Base-by-base conservation (phyloP, 2,888 invertebrate genomes). In the Stomorhina lunata region DNA sequence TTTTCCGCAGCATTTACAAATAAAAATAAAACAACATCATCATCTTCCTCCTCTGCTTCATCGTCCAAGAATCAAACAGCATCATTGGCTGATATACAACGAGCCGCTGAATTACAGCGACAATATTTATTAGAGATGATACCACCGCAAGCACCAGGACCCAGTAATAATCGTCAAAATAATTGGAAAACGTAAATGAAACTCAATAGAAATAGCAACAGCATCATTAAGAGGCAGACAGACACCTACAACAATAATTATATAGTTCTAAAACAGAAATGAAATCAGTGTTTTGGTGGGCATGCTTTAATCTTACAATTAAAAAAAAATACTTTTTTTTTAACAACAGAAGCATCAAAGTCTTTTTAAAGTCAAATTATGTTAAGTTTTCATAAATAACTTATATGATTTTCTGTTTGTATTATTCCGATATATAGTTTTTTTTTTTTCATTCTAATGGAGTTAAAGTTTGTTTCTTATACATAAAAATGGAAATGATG, bases 61-160 rank as follows among this genome's bases (percentile, higher is more conserved):
- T 78, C 86, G 53, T 87, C 90, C 55, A 90, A 90, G 76, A 91
- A 88, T 81, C 90, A 89, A 85, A 86, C 89, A 15, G 87, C 87
- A 61, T 91, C 88, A 86, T 91, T 95, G 88, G 95, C 95, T 0
- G 97, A 97, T 86, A 93, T 97, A 90, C 97, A 96, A 90, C 94
- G 96, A 85, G 96, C 96, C 80, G 96, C 96, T 4, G 96, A 97
- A 90, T 92, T 97, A 84, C 98, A 98, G 92, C 93, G 98, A 75
- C 98, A 98, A 92, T 98, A 98, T 93, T 93, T 99, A 88, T 93
- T 99, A 84, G 98, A 99, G 91, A 98, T 99, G 97, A 97, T 98
- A 88, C 97, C 97, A 75, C 94, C 90, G 17, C 94, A 90, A 22
- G 91, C 88, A 84, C 89, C 91, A 43, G 91, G 90, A 72, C 88